phyloP scores from a whole-genome alignment of 2,797 vertebrate species.

The Benthosema pterotum region DNA sequence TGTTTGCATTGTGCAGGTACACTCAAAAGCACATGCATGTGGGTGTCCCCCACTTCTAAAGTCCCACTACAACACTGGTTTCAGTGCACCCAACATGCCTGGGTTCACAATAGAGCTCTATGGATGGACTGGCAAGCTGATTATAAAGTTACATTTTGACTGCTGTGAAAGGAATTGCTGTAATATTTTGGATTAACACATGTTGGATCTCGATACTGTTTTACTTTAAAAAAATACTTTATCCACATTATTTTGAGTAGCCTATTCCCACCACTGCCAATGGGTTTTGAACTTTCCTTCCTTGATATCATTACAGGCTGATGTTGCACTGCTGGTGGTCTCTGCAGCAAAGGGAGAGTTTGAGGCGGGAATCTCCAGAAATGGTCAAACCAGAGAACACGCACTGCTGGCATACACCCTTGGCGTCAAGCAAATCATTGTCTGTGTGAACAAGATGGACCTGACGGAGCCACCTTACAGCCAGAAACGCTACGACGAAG shows the following conservation, averaged over 20 bases:
- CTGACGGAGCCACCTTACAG: conserved; percentile 80
- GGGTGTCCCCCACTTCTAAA: too few relatives aligned
- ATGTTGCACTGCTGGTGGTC: conserved; percentile 83
- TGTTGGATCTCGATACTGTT: neutral
- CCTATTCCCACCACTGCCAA: neutral
- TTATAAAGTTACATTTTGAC: too few relatives aligned
- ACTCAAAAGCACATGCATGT: too few relatives aligned
- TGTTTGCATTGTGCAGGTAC: too few relatives aligned
- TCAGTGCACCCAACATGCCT: too few relatives aligned
- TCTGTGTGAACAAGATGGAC: conserved; percentile 88
- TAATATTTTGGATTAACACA: too few relatives aligned
- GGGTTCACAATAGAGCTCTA: too few relatives aligned
- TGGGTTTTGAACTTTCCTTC: too few relatives aligned
- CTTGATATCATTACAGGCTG: conserved; percentile 71
- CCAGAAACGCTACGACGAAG: conserved; percentile 82
- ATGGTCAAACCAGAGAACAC: conserved; percentile 85
- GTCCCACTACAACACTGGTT: too few relatives aligned
- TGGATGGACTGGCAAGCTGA: too few relatives aligned
- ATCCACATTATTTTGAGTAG: fast-evolving
- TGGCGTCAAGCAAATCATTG: conserved; percentile 85
- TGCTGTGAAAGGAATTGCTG: too few relatives aligned
- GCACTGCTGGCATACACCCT: conserved; percentile 84
- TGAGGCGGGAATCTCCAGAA: conserved; percentile 83
- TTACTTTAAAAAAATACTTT: fast-evolving
- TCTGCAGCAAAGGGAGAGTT: conserved; percentile 85